These are phyloP conservation scores for Leptura quadrifasciata DNA, from an alignment of 2,888 invertebrate genomes.

Conservation along the genomic window DNA sequence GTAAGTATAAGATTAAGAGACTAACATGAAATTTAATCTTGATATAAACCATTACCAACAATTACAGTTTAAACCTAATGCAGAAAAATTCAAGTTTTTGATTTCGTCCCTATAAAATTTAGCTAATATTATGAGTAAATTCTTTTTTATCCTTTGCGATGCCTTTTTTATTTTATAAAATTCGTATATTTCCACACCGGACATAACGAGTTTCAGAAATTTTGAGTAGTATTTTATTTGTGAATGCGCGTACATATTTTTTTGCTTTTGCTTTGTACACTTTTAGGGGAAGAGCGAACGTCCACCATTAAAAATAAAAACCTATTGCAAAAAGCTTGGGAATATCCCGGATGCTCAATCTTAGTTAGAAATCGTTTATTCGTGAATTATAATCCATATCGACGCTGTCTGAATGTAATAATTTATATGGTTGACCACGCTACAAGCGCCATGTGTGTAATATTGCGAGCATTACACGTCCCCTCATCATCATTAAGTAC, in stretches of 20 bases:
- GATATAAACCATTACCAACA: too few relatives aligned
- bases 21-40: too few relatives aligned
- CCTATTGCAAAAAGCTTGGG: not conserved
- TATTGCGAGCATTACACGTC: conserved; percentile 52
- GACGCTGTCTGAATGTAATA: conserved; percentile 37
- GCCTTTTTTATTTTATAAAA: too few relatives aligned
- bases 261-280: not conserved
- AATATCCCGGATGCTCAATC: not conserved
- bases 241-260: not conserved
- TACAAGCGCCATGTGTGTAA: conserved; percentile 57
- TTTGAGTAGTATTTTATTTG: not conserved
- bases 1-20: too few relatives aligned
- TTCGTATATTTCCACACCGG: too few relatives aligned
- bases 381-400: conserved; percentile 14
- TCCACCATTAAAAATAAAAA: not conserved
- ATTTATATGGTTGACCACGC: conserved; percentile 51
- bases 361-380: conserved; percentile 9
- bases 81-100: too few relatives aligned
- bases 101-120: too few relatives aligned
- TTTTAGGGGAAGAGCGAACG: not conserved
- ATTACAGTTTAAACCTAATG: too few relatives aligned
- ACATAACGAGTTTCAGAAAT: too few relatives aligned
- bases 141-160: too few relatives aligned
- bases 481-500: conserved; percentile 59
- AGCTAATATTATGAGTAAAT: too few relatives aligned